Evolutionary conservation across 2,797 vertebrate species (phyloP).

Genomic region (Phoeniculus purpureus): DNA sequence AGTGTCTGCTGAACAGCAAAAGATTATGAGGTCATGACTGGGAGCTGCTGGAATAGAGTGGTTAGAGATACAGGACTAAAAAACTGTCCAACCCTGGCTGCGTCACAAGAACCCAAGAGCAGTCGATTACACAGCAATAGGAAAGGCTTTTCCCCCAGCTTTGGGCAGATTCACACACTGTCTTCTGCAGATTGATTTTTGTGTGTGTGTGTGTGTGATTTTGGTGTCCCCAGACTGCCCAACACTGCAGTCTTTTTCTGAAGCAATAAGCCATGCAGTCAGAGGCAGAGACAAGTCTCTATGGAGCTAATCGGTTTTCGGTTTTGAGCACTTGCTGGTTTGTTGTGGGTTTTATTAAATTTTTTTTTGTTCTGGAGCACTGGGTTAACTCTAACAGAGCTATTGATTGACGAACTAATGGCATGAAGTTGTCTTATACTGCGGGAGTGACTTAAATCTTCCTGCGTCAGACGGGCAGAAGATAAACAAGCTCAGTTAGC

Average conservation of each 20-base stretch:
- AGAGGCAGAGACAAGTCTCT: slow-evolving; percentile 62
- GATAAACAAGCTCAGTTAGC: neutral
- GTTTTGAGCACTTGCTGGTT: neutral
- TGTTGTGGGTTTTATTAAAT: neutral
- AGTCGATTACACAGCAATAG: neutral
- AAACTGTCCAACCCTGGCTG: neutral
- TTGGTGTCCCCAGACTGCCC: slow-evolving; percentile 25
- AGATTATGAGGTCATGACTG: neutral
- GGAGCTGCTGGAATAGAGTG: neutral
- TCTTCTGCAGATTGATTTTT: neutral
- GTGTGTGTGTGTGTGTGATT: neutral
- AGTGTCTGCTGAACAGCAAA: slow-evolving; percentile 8
- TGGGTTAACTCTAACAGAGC: slow-evolving; percentile 20
- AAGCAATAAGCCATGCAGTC: slow-evolving; percentile 37
- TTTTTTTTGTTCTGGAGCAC: neutral
- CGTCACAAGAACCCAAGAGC: neutral
- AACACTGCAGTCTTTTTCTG: slow-evolving; percentile 31
- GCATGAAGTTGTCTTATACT: neutral
- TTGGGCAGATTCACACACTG: neutral
- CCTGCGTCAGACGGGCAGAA: neutral
- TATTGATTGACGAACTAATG: slow-evolving; percentile 43
- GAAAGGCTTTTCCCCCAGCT: neutral
- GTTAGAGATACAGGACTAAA: neutral
- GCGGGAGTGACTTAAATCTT: neutral
- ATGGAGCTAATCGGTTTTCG: slow-evolving; percentile 63